These are phyloP conservation scores for Ormyrus labotus DNA, from an alignment of 2,888 invertebrate genomes.

Conservation along the genomic window DNA sequence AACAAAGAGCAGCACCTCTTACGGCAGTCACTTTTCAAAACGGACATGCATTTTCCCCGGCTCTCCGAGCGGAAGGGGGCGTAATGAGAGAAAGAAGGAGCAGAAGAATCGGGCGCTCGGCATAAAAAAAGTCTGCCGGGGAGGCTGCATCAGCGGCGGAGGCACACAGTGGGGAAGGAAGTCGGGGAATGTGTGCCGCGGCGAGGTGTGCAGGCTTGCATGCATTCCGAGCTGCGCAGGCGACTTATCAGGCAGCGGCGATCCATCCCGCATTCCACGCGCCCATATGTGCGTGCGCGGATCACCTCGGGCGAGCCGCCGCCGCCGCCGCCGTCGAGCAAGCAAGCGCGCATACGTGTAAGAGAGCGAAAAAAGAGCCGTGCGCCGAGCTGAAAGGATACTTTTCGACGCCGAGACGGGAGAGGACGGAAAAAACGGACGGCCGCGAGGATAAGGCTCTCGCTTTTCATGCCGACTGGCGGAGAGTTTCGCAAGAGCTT, in stretches of 20 bases:
- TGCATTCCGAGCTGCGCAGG: slow-evolving; percentile 69
- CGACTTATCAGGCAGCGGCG: slow-evolving; percentile 70
- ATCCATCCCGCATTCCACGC: slow-evolving; percentile 72
- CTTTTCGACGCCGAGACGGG: slow-evolving; percentile 5
- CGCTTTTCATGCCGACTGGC: too few relatives aligned
- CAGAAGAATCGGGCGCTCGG: background rate
- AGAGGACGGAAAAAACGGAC: too few relatives aligned
- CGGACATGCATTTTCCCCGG: background rate
- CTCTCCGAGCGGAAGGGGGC: background rate
- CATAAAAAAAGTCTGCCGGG: background rate
- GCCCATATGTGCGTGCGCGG: slow-evolving; percentile 57
- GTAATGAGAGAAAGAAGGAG: slow-evolving; percentile 47
- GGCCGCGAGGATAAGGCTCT: too few relatives aligned
- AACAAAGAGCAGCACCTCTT: too few relatives aligned
- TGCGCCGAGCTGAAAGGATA: slow-evolving; percentile 22
- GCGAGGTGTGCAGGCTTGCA: slow-evolving; percentile 54
- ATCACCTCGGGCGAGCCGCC: background rate
- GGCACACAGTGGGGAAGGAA: background rate
- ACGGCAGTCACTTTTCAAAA: background rate
- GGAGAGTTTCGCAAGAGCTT: too few relatives aligned
- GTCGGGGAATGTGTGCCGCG: slow-evolving; percentile 65
- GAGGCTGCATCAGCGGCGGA: too few relatives aligned
- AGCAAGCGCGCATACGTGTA: background rate
- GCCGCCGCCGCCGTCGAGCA: background rate
- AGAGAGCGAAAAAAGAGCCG: background rate